Evolutionary conservation across 2,888 invertebrate species (phyloP).

Genomic region (Schrankia costaestrigalis): DNA sequence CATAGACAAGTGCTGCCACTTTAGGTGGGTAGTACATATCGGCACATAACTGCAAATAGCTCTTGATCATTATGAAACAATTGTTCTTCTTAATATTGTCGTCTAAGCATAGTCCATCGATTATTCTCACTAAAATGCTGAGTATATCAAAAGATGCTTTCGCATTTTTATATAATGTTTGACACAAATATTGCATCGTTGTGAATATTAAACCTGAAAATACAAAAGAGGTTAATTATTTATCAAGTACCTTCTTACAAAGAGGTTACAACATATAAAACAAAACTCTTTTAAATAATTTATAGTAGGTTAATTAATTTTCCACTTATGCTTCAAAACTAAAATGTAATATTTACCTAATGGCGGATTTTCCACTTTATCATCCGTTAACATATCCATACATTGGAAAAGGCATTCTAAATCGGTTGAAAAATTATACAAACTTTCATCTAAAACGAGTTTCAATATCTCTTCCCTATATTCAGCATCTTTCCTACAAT

Average conservation of each 20-base stretch:
- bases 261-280: no score
- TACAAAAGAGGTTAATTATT: background rate
- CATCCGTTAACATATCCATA: conserved; percentile 48
- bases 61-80: conserved; percentile 66
- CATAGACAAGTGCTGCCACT: conserved; percentile 61
- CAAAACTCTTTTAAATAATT: no score
- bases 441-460: conserved; percentile 53
- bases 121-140: conserved; percentile 48
- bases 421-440: conserved; percentile 56
- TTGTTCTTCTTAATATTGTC: conserved; percentile 57
- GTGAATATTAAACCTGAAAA: conserved; percentile 56
- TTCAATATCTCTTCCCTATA: conserved; percentile 59
- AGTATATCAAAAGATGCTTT: conserved; percentile 54
- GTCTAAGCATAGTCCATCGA: conserved; percentile 52
- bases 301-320: background rate
- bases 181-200: conserved; percentile 64
- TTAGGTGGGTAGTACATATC: conserved; percentile 60
- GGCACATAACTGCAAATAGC: conserved; percentile 60
- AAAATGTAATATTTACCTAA: conserved; percentile 42
- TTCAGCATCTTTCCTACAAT: conserved; percentile 49
- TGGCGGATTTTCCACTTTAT: conserved; percentile 46
- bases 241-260: no score
- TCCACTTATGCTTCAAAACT: background rate
- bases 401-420: conserved; percentile 54
- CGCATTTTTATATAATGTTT: conserved; percentile 57